phyloP scores from a whole-genome alignment of 2,797 vertebrate species.

The Smutsia gigantea region DNA sequence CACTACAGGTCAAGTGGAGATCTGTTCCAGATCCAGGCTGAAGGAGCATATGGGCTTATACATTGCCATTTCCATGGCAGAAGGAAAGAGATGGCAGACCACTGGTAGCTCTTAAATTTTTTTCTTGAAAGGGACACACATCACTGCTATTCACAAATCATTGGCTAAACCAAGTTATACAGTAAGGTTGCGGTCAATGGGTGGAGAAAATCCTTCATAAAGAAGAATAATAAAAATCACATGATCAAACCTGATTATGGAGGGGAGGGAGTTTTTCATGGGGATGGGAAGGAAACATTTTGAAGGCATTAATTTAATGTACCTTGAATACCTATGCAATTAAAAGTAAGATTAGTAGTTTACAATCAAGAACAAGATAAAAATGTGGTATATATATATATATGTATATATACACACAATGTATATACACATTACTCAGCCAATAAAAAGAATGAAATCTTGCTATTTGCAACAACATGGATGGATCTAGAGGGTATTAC shows the following conservation, averaged over 20 bases:
- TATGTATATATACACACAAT: no score
- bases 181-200: background rate
- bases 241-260: background rate
- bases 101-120: background rate
- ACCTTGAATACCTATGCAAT: background rate
- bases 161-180: background rate
- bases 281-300: background rate
- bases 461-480: no score
- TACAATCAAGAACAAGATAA: slow-evolving; percentile 3
- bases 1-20: background rate
- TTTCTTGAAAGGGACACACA: background rate
- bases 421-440: no score
- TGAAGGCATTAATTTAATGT: background rate
- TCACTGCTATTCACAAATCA: background rate
- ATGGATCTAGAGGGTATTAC: no score
- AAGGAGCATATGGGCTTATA: background rate
- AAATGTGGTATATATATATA: no score
- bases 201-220: background rate
- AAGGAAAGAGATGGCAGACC: background rate
- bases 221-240: background rate
- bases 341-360: background rate
- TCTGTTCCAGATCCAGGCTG: background rate
- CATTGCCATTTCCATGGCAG: background rate
- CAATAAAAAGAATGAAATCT: no score
- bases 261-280: background rate